phyloP scores from a whole-genome alignment of 2,113 vertebrate genomes.

The Oxyruncus cristatus region DNA sequence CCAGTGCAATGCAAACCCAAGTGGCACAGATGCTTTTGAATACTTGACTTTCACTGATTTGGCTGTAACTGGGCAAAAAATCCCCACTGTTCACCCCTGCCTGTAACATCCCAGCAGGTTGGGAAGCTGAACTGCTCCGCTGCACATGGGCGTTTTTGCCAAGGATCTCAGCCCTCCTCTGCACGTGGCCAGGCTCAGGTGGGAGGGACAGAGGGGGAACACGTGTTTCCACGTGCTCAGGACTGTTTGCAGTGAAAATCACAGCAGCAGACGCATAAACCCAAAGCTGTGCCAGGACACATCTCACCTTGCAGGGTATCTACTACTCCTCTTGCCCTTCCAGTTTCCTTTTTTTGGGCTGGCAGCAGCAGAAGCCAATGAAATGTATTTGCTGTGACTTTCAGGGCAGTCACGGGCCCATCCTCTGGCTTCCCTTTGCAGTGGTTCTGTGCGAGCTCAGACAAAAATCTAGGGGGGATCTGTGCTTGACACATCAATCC shows the following conservation, averaged over 20 bases:
- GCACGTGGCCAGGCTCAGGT: rapidly evolving
- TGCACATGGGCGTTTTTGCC: background rate
- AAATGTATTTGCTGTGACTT: background rate
- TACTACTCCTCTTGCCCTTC: background rate
- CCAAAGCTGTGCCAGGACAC: background rate
- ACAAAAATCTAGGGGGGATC: background rate
- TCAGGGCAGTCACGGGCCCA: background rate
- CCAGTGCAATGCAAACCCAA: background rate
- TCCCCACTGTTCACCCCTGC: background rate
- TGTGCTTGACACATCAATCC: background rate
- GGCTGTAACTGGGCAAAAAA: background rate
- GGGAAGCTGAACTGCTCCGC: background rate
- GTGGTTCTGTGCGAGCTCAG: background rate
- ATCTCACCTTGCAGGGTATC: background rate
- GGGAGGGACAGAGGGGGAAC: background rate
- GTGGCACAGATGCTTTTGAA: background rate
- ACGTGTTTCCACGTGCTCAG: background rate
- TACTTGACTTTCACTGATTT: background rate
- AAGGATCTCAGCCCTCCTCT: background rate
- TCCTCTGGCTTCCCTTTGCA: background rate
- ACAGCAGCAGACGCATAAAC: background rate
- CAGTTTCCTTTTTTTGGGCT: background rate
- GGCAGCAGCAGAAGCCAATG: background rate
- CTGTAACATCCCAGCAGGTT: background rate
- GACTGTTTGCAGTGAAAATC: background rate